These are phyloP conservation scores for Dendrocincla tyrannina DNA, from an alignment of 2,797 vertebrate species.

Conservation along the genomic window DNA sequence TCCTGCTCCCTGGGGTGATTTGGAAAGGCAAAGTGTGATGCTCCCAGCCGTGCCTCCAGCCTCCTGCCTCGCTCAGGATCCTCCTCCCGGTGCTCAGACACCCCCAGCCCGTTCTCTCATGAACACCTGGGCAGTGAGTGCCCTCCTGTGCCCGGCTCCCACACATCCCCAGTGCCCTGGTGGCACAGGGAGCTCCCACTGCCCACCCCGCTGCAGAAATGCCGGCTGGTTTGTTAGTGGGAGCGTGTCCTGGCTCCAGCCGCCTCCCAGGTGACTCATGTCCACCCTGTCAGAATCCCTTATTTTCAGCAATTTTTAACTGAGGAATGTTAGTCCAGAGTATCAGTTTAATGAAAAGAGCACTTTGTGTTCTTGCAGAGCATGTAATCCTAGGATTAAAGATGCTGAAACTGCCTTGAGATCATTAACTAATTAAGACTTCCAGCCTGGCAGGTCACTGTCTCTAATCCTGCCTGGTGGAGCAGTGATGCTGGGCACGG, in stretches of 20 bases:
- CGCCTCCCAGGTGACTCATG: conserved; percentile 33
- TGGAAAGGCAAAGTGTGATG: not conserved
- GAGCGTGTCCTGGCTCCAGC: not conserved
- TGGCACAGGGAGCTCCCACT: not conserved
- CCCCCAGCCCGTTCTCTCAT: not conserved
- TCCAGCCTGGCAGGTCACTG: not conserved
- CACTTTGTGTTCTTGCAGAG: not conserved
- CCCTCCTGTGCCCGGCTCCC: not conserved
- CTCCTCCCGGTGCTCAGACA: not conserved
- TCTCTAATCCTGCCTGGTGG: not conserved
- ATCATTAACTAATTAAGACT: conserved; percentile 32
- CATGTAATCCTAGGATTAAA: conserved; percentile 12
- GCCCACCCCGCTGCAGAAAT: not conserved
- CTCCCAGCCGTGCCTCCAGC: not conserved
- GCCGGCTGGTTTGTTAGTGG: not conserved
- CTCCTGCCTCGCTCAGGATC: not conserved
- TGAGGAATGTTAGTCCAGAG: not conserved
- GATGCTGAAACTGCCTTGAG: not conserved
- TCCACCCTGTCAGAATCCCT: not conserved
- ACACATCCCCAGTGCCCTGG: not conserved
- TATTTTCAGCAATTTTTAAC: not conserved
- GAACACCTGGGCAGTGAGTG: not conserved
- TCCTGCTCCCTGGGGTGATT: not conserved
- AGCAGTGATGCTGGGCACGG: accelerated
- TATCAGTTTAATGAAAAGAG: conserved; percentile 22